Conservation (phyloP, 2,797 vertebrate species). For the Anabas testudineus region DNA sequence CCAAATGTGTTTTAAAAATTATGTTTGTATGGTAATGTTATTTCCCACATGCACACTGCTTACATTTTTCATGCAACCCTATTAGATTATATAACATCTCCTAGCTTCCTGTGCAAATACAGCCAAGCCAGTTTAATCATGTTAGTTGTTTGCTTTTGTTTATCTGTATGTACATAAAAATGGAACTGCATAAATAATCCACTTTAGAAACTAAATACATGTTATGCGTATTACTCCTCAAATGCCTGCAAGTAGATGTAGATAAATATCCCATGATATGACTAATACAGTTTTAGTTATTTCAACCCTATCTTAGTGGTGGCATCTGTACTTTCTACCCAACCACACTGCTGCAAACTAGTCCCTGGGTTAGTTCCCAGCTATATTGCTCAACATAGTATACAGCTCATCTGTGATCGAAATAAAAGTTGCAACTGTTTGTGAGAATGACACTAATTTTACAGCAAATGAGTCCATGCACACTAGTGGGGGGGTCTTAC, state of each 20-base stretch:
- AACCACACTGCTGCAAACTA: too few relatives aligned
- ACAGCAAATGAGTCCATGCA: too few relatives aligned
- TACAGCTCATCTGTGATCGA: too few relatives aligned
- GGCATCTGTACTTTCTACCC: too few relatives aligned
- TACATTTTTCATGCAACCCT: slow-evolving; percentile 23
- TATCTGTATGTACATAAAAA: slow-evolving; percentile 7
- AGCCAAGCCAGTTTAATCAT: slow-evolving; percentile 2
- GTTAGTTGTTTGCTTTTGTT: neutral
- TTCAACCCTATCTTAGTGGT: too few relatives aligned
- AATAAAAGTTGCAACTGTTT: too few relatives aligned
- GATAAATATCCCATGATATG: neutral
- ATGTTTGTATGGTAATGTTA: slow-evolving; percentile 8
- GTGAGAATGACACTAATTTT: too few relatives aligned
- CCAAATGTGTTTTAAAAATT: slow-evolving; percentile 27
- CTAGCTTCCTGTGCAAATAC: slow-evolving; percentile 2
- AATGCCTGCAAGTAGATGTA: neutral
- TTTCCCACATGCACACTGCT: slow-evolving; percentile 5
- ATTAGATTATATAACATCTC: slow-evolving; percentile 18
- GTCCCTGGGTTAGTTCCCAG: too few relatives aligned
- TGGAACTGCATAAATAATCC: neutral
- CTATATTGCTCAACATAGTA: too few relatives aligned
- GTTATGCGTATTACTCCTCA: neutral
- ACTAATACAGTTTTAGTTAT: too few relatives aligned
- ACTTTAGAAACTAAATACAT: neutral
- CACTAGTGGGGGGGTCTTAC: too few relatives aligned